A percentile compares a stretch with the other conserved stretches of the same genome.
Evolutionary conservation across 92 coral and sea anemone species (phyloP).

Genomic region (Diadumene lineata): DNA sequence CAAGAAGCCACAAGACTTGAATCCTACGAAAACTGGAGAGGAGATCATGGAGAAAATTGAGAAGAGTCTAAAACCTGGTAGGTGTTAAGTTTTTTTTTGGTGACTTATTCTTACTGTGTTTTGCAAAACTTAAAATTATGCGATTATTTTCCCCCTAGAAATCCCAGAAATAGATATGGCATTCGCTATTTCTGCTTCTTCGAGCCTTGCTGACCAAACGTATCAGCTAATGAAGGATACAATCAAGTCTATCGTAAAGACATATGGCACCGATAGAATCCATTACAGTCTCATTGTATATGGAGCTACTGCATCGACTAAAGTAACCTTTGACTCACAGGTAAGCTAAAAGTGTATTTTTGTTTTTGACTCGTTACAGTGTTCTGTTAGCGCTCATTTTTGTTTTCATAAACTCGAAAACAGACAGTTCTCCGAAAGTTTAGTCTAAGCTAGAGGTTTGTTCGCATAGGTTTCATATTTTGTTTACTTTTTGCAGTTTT

Average conservation of each 20-base stretch:
- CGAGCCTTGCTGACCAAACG: constrained; percentile 38
- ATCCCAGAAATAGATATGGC: constrained; percentile 52
- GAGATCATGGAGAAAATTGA: constrained; percentile 50
- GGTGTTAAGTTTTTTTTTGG: not conserved
- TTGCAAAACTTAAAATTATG: not conserved
- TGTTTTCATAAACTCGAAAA: no score
- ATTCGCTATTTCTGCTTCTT: constrained; percentile 69
- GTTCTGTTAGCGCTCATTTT: no score
- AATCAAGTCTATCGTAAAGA: constrained; percentile 55
- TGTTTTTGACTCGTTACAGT: no score
- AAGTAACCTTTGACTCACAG: constrained; percentile 23
- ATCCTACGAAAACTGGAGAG: constrained; percentile 41
- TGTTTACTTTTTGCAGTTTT: no score
- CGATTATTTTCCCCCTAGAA: not conserved
- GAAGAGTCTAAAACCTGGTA: constrained; percentile 20
- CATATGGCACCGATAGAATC: constrained; percentile 70
- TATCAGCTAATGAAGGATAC: constrained; percentile 66
- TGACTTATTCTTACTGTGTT: not conserved
- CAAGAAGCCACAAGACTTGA: constrained; percentile 26
- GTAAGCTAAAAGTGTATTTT: constrained; percentile 1
- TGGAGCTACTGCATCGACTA: constrained; percentile 40
- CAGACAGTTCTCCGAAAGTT: no score
- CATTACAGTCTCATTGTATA: constrained; percentile 69
- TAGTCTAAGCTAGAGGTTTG: no score
- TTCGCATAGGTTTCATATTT: no score